Evolutionary conservation across 1,140 invertebrate species (phyloP), one percentile per base, ranked within the genome.

Genomic region (Cotesia vestalis): DNA sequence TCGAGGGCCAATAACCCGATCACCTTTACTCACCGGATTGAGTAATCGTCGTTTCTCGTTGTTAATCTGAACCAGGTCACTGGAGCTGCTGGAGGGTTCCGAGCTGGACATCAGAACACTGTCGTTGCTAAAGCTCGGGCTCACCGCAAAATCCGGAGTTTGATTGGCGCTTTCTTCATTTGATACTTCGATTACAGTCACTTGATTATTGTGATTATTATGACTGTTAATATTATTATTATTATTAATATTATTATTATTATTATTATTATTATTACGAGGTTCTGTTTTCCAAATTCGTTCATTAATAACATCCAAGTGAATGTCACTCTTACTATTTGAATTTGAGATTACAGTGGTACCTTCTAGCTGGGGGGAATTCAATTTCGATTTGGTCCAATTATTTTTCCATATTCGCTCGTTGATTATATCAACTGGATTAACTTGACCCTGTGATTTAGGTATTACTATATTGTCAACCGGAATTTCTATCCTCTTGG

Each of bases 1-100:
- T 71, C 92, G 88, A 0, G 93, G 91, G 6, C 91, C 91, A 6
- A 86, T 86, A 35, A 83, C 59, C 71, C 85, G 38, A 75, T 80
- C 27, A 27, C 27, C 80, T 80, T 88, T 80, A 78, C 75, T 74
- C 3, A 64, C 60, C 5, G 35, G 40, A 17, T 66, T 74, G 70
- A 71, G 71, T 60, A 66, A 61, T 70, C 68, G 46, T 17, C 40
- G 55, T 20, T 67, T 69, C 17, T 79, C 74, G 17, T 67, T 76
- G n/a, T 68, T 55, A 1, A 77, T 76, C n/a, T 79, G 74, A 46
- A 77, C 60, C 6, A 79, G 73, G 14, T 86, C 82, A 40, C 83
- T 87, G 5, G 83, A 86, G 8, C 83, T 77, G 75, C 85, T 85
- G n/a, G 84, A 83, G 1, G 84, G 84, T 75, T 86, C 84, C 3